Percentiles rank a stretch among this genome's conserved stretches.
These are phyloP conservation scores for Myotis yumanensis DNA, from an alignment of 2,113 vertebrate genomes.

Conservation along the genomic window DNA sequence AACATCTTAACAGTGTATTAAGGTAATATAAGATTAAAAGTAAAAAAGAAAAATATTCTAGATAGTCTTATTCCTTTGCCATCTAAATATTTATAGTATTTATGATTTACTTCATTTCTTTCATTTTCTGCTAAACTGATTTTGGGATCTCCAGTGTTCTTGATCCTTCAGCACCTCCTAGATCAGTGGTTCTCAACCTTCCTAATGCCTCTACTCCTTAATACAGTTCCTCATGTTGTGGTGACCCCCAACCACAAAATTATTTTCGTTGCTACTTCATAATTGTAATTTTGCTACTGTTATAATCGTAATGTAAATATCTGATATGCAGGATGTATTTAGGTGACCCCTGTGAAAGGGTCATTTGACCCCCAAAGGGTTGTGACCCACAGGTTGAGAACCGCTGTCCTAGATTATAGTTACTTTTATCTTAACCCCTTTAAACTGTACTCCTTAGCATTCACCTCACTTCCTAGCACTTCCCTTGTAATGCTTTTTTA, in stretches of 20 bases:
- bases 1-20: neutral
- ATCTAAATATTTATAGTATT: constrained; percentile 23
- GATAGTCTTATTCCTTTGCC: constrained; percentile 1
- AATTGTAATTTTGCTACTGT: no score
- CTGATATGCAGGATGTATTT: no score
- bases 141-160: neutral
- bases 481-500: constrained; percentile 31
- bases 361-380: no score
- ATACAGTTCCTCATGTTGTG: no score
- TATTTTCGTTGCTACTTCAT: no score
- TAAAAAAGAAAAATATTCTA: neutral
- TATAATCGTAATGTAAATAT: no score
- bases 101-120: constrained; percentile 27
- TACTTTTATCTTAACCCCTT: constrained; percentile 31
- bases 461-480: neutral
- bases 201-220: no score
- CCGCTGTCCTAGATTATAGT: neutral
- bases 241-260: no score
- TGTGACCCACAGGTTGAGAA: no score
- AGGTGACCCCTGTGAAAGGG: no score
- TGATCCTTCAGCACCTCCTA: neutral
- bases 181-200: neutral
- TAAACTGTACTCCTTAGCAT: neutral
- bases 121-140: neutral
- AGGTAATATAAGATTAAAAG: neutral